A percentile compares a stretch with the other conserved stretches of the same genome.
Conservation (phyloP, 1,140 invertebrate genomes). For the Drosophila paulistorum region DNA sequence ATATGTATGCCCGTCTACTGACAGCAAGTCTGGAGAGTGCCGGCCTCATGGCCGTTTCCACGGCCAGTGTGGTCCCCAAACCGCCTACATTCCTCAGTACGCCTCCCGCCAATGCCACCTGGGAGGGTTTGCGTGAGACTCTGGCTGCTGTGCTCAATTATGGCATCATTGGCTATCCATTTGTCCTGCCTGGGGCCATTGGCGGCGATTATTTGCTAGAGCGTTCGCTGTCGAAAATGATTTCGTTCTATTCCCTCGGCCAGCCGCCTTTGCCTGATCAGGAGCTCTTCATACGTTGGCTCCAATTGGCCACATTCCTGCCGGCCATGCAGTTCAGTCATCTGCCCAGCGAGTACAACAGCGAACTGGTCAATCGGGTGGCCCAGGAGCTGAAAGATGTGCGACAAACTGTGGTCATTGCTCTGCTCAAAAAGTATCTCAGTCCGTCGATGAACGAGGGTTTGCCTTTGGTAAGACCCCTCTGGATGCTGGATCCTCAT, state of each 20-base stretch:
- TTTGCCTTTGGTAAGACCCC: slow-evolving; percentile 92
- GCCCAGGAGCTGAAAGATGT: slow-evolving; percentile 90
- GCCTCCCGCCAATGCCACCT: slow-evolving; percentile 93
- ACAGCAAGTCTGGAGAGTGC: slow-evolving; percentile 87
- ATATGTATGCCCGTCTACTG: slow-evolving; percentile 91
- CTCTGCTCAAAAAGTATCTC: slow-evolving; percentile 89
- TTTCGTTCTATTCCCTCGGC: slow-evolving; percentile 73
- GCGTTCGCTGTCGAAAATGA: slow-evolving; percentile 70
- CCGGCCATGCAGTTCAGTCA: slow-evolving; percentile 96
- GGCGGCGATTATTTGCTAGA: slow-evolving; percentile 88
- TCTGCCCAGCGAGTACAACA: slow-evolving; percentile 93
- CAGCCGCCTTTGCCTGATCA: slow-evolving; percentile 87
- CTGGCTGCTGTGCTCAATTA: slow-evolving; percentile 89
- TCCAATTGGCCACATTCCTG: slow-evolving; percentile 96
- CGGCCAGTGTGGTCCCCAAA: slow-evolving; percentile 91
- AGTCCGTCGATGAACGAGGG: slow-evolving; percentile 90
- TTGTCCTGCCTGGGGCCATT: slow-evolving; percentile 95
- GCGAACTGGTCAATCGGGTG: slow-evolving; percentile 89
- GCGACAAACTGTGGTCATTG: slow-evolving; percentile 90
- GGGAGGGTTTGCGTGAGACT: slow-evolving; percentile 93
- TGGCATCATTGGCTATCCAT: slow-evolving; percentile 94
- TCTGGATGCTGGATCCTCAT: slow-evolving; percentile 95
- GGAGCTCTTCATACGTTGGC: slow-evolving; percentile 96
- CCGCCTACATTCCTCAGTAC: slow-evolving; percentile 94
- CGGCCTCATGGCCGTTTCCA: slow-evolving; percentile 91